These are phyloP conservation scores for Gnathonemus longibarbis DNA, from an alignment of 2,113 vertebrate genomes.

Conservation along the genomic window DNA sequence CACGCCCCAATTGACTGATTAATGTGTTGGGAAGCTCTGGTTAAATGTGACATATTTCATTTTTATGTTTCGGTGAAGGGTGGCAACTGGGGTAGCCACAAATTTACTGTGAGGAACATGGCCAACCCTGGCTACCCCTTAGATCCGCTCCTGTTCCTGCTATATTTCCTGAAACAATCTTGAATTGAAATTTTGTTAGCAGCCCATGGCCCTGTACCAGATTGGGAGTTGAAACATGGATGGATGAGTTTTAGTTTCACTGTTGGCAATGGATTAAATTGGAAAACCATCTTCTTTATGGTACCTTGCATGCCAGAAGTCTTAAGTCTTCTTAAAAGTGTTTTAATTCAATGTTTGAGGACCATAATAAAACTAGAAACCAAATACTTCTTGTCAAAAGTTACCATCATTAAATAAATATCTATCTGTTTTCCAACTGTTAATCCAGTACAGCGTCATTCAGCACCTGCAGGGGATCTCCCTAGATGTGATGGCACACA, in stretches of 20 bases:
- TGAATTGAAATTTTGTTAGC: not conserved
- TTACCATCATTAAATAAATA: not conserved
- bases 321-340: not conserved
- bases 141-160: not conserved
- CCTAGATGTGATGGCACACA: not conserved
- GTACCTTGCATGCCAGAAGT: not conserved
- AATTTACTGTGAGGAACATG: not conserved
- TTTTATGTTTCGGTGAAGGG: not conserved
- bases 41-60: not conserved
- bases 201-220: not conserved
- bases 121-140: not conserved
- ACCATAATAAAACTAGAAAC: not conserved
- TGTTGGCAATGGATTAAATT: not conserved
- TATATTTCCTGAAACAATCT: not conserved
- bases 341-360: not conserved
- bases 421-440: not conserved
- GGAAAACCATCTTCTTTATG: not conserved
- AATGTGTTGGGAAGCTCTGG: not conserved
- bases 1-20: not conserved
- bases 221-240: not conserved
- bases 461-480: not conserved
- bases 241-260: not conserved
- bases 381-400: not conserved
- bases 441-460: not conserved
- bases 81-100: not conserved